phyloP scores from a whole-genome alignment of 2,113 vertebrate genomes.

The Ctenomys sociabilis region DNA sequence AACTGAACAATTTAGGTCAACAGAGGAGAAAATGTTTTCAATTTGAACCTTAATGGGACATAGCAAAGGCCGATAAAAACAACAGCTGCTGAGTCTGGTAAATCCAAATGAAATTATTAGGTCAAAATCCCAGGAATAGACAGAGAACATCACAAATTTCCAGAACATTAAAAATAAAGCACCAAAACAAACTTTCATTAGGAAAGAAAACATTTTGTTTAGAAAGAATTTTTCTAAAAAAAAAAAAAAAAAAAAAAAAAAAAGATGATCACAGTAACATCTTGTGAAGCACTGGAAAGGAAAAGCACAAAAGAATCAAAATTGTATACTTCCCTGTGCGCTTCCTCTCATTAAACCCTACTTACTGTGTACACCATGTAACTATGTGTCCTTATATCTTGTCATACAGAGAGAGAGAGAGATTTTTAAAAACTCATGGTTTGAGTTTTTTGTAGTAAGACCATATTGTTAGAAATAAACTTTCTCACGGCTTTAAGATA shows the following conservation, averaged over 20 bases:
- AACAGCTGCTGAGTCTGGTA: slow-evolving; percentile 72
- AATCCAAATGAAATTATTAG: slow-evolving; percentile 75
- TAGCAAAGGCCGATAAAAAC: slow-evolving; percentile 51
- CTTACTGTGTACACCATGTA: neutral
- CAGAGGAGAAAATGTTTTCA: slow-evolving; percentile 22
- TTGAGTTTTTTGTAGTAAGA: neutral
- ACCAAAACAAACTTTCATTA: slow-evolving; percentile 53
- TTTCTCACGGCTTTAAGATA: neutral
- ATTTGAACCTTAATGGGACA: slow-evolving; percentile 58
- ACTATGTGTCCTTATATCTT: neutral
- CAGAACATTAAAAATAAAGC: slow-evolving; percentile 52
- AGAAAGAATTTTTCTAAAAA: neutral
- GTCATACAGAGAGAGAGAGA: neutral
- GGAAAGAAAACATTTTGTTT: slow-evolving; percentile 57
- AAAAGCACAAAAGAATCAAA: slow-evolving; percentile 41
- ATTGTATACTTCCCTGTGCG: neutral
- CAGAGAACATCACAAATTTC: slow-evolving; percentile 65
- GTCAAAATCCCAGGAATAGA: slow-evolving; percentile 68
- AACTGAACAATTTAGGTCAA: slow-evolving; percentile 53
- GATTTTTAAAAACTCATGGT: neutral
- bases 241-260: neutral
- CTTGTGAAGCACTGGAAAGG: neutral
- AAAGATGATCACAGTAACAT: slow-evolving; percentile 15
- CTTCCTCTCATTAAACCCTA: neutral
- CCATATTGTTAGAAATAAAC: neutral